Percentiles rank a stretch among this genome's conserved stretches.
These are phyloP conservation scores for Ephialtes manifestator DNA, from an alignment of 2,888 invertebrate species.

Conservation along the genomic window DNA sequence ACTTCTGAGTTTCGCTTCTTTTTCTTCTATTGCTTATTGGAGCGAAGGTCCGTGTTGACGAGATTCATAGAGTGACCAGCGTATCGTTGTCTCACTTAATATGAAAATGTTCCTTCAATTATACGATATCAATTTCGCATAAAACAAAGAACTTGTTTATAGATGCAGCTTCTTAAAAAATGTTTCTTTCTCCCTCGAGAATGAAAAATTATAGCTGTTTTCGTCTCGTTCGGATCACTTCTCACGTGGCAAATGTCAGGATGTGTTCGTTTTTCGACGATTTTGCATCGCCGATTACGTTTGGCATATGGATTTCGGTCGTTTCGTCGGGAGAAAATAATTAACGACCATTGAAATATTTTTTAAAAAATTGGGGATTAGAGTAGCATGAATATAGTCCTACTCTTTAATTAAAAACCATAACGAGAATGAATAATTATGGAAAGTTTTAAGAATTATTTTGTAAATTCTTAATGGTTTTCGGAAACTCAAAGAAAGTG, in stretches of 20 bases:
- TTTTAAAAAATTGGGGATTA: background rate
- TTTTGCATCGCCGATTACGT: background rate
- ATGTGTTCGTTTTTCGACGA: background rate
- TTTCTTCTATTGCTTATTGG: background rate
- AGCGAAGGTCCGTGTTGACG: background rate
- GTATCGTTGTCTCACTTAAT: background rate
- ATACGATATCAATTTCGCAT: background rate
- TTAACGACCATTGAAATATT: background rate
- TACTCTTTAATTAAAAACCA: constrained; percentile 13
- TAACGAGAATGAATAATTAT: background rate
- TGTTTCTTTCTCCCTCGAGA: background rate
- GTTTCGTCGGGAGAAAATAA: background rate
- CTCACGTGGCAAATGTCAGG: background rate
- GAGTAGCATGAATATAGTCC: constrained; percentile 4
- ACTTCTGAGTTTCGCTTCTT: constrained; percentile 5
- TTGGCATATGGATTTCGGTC: background rate
- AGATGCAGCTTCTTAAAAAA: background rate
- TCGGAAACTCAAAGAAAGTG: background rate
- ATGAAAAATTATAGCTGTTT: background rate
- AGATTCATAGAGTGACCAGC: background rate
- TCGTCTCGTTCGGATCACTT: background rate
- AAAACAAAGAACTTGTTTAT: background rate
- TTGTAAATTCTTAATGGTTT: background rate
- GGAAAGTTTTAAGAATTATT: background rate
- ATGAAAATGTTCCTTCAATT: background rate